A percentile compares a stretch with the other conserved stretches of the same genome.
Conservation (phyloP, 2,888 invertebrate genomes). For the Caenorhabditis panamensis region DNA sequence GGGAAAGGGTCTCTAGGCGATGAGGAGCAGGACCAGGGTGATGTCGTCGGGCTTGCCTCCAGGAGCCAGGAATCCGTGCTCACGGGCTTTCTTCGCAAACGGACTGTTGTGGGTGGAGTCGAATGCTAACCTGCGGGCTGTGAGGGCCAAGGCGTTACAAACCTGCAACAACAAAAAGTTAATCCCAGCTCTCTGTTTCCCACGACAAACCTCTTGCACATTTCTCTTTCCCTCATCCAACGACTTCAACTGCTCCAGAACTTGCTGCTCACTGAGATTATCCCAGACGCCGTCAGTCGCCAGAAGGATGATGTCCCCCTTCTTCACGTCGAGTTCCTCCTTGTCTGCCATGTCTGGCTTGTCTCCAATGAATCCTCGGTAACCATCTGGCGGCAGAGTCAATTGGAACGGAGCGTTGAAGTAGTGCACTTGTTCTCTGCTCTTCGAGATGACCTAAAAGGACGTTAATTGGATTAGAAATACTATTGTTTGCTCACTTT, state of each 20-base stretch:
- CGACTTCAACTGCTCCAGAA: constrained; percentile 88
- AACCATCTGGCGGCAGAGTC: constrained; percentile 88
- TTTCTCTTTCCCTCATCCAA: constrained; percentile 62
- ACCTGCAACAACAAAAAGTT: constrained; percentile 50
- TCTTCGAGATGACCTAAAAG: constrained; percentile 88
- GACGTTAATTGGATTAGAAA: not conserved
- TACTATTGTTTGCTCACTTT: constrained; percentile 81
- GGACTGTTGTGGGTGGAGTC: constrained; percentile 96
- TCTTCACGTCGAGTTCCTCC: constrained; percentile 71
- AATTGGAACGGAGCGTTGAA: constrained; percentile 99
- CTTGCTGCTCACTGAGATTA: constrained; percentile 93
- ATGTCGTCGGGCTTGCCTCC: constrained; percentile 99
- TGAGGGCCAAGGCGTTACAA: constrained; percentile 91
- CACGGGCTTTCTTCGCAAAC: constrained; percentile 93
- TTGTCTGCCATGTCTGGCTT: constrained; percentile 77
- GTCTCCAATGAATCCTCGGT: constrained; percentile 77
- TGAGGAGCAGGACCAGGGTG: constrained; percentile 95
- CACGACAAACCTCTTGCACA: constrained; percentile 67
- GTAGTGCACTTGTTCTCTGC: constrained; percentile 97
- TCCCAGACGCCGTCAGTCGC: constrained; percentile 99
- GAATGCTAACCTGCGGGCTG: constrained; percentile 94
- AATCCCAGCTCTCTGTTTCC: not conserved
- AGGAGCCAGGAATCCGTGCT: constrained; percentile 91
- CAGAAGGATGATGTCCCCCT: constrained; percentile 74
- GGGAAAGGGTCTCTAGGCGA: constrained; percentile 82